A percentile compares a stretch with the other conserved stretches of the same genome.
These are phyloP conservation scores for Camelus dromedarius DNA, from an alignment of 2,113 vertebrate genomes.

Conservation along the genomic window DNA sequence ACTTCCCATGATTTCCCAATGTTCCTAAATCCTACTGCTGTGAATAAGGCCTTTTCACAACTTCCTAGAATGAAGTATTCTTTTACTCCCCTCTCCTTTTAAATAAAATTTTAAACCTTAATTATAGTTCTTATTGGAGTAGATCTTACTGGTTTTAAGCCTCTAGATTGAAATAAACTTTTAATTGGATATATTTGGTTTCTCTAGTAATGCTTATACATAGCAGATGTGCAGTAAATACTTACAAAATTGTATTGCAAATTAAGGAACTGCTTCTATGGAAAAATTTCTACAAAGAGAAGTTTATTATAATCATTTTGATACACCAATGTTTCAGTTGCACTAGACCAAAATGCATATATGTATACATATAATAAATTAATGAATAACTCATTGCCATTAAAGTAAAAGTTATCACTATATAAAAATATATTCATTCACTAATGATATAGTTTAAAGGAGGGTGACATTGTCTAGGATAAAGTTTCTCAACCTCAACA, in stretches of 20 bases:
- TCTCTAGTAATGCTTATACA: neutral
- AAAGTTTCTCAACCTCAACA: neutral
- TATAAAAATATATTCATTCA: neutral
- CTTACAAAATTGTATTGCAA: conserved; percentile 2
- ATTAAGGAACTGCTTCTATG: neutral
- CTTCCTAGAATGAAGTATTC: neutral
- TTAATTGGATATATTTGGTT: neutral
- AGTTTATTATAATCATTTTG: neutral
- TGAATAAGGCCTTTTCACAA: neutral
- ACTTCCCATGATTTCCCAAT: neutral
- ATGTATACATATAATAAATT: neutral
- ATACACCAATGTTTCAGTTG: neutral
- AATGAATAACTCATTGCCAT: neutral
- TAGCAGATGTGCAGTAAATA: conserved; percentile 16
- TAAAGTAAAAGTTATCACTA: neutral
- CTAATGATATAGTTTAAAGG: neutral
- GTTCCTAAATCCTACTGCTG: neutral
- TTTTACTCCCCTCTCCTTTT: neutral
- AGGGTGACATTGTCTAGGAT: neutral
- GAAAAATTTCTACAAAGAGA: conserved; percentile 1
- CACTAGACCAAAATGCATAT: neutral
- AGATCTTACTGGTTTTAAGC: neutral
- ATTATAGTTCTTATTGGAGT: neutral
- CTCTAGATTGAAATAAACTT: neutral
- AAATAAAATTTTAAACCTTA: neutral